Base-by-base conservation (phyloP, 2,888 invertebrate genomes). In the Nebria brevicollis region DNA sequence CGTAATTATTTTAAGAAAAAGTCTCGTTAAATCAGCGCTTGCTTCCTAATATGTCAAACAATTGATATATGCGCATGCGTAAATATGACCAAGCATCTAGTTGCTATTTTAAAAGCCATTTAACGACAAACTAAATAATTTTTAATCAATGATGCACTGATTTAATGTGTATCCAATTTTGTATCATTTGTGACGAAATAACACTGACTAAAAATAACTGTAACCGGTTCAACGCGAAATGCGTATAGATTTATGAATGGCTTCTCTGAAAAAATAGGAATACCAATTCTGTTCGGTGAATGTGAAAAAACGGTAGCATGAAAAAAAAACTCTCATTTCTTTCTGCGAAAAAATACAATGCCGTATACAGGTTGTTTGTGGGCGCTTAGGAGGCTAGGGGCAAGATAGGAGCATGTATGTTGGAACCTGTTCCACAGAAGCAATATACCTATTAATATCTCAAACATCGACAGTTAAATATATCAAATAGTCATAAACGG, bases 391-490 rank as follows among this genome's bases (percentile, higher is more conserved):
- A 8, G 54, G 7, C 54, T 54, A 54, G 54, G 54, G 54, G 54
- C 54, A 54, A 54, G 54, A 54, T 54, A 54, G 54, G 54, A 11
- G 54, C 54, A 54, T 54, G 54, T 13, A 54, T 34, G 54, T 54
- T 7, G 54, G 8, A 54, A 54, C 54, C 54, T 54, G 54, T 54
- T 54, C 13, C 54, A 54, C 54, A 54, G 54, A 54, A 54, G 54
- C 54, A 54, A 54, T 54, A 70, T 34, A 20, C 15, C 70, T 34
- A 70, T 70, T 70, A 70, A 70, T 70, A 70, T 70, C 34, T 70
- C 70, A 70, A 70, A 70, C 70, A 70, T 70, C 70, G 70, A 70
- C 70, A 70, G 34, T 70, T 26, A 70, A 70, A 70, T 70, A 70
- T 70, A 70, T 70, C 70, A 70, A 70, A 34, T 70, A 34, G 34